Base-by-base conservation (phyloP, 2,888 invertebrate species). In the Aquatica leii region DNA sequence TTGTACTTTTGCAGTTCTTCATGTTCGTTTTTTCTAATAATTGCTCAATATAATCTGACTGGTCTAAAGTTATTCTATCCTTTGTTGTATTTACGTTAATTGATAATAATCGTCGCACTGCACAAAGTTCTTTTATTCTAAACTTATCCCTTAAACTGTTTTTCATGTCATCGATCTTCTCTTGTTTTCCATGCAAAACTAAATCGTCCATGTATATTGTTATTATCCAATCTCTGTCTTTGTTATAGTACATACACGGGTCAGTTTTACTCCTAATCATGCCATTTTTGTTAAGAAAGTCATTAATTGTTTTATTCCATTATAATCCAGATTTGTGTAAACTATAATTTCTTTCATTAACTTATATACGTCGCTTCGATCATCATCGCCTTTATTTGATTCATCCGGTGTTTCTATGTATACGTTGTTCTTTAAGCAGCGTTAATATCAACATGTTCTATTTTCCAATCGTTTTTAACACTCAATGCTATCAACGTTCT, bases 311-410 rank as follows among this genome's bases (percentile, higher is more conserved):
- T 46, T 46, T 15, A 15, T 46, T 46, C 18, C 46, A 14, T 15
- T 4, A 11, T 14, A 18, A 17, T 4, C 18, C 18, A 3, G 46
- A 46, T 17, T 46, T 15, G 11, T 18, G 18, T 2, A 49, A 12
- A 2, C 49, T 21, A 21, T 49, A 49, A 49, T n/a, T 9, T 21
- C 24, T n/a, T 49, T 49, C 21, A 20, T 49, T 14, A 49, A 24
- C 20, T 49, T 49, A 21, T 21, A 49, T 20, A 49, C 49, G 11
- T 24, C 1, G 1, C 11, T 49, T 5, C 20, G 11, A 20, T 21
- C 18, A 11, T 21, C 21, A 11, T 11, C 4, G 3, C 4, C n/a
- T 49, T 8, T 5, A 2, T 24, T n/a, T 11, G 12, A 6, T 14
- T 15, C n/a, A 12, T 15, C 18, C 15, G 17, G 11, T 18, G 4